phyloP scores from a whole-genome alignment of 2,888 invertebrate genomes.

The Mesorhabditis sp. region DNA sequence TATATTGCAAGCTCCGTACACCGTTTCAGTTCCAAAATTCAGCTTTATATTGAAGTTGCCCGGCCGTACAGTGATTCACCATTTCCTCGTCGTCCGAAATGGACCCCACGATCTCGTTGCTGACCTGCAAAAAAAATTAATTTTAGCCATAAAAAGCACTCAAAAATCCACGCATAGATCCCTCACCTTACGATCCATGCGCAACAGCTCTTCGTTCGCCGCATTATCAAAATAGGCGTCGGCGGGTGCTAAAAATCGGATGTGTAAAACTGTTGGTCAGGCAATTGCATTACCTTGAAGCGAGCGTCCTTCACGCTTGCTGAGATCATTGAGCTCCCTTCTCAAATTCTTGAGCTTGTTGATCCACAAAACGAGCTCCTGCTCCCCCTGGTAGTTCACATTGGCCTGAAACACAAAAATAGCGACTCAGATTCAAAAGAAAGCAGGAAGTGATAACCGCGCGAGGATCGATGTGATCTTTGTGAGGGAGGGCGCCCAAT shows the following conservation, averaged over 20 bases:
- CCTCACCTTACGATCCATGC: background rate
- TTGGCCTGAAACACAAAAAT: background rate
- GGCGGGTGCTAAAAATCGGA: background rate
- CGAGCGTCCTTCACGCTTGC: slow-evolving; percentile 2
- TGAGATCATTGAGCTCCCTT: background rate
- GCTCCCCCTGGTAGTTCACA: background rate
- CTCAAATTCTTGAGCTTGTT: background rate
- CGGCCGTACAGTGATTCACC: background rate
- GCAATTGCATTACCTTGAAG: background rate
- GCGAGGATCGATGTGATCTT: too few relatives aligned
- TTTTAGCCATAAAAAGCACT: background rate
- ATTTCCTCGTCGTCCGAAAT: background rate
- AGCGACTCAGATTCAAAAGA: background rate
- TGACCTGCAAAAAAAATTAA: background rate
- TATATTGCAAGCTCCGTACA: too few relatives aligned
- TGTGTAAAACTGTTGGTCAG: background rate
- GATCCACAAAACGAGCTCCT: background rate
- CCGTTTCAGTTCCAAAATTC: background rate
- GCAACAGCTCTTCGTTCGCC: background rate
- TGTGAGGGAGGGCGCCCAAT: too few relatives aligned
- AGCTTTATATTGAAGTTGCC: background rate
- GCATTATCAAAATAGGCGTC: slow-evolving; percentile 1
- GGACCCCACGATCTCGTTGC: background rate
- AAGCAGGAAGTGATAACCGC: background rate
- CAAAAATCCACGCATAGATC: background rate